Percentiles rank a stretch among this genome's conserved stretches.
Conservation (phyloP, 2,797 vertebrate species). For the Tenualosa ilisha region DNA sequence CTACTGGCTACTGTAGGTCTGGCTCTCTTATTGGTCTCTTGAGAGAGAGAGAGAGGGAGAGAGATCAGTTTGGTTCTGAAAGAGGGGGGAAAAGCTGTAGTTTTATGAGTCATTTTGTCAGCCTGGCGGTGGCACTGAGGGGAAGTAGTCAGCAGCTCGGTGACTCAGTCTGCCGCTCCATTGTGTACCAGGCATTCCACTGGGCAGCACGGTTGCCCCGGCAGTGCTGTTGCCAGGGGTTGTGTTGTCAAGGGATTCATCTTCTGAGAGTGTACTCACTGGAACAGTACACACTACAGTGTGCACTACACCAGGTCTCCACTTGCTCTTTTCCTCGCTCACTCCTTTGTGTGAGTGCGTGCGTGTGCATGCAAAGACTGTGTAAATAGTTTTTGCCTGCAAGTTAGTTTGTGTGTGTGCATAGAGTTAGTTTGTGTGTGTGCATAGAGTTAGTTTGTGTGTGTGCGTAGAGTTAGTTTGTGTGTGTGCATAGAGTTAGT, state of each 20-base stretch:
- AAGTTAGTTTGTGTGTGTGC: no score
- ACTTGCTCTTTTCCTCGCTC: slow-evolving; percentile 38
- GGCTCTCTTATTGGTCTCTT: not conserved
- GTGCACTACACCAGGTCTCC: not conserved
- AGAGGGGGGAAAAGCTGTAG: not conserved
- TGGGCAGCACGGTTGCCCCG: not conserved
- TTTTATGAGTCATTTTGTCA: not conserved
- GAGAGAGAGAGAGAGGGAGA: not conserved
- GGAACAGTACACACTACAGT: slow-evolving; percentile 4
- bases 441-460: no score
- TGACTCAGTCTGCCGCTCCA: not conserved
- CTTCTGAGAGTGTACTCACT: not conserved
- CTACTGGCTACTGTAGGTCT: no score
- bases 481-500: no score
- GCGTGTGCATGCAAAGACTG: no score
- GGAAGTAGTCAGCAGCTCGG: not conserved
- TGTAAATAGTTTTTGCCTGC: no score
- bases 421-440: no score
- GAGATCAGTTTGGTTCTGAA: not conserved
- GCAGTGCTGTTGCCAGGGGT: not conserved
- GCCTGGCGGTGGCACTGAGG: not conserved
- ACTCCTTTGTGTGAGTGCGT: slow-evolving; percentile 26
- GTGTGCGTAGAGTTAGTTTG: no score
- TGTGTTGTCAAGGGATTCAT: not conserved
- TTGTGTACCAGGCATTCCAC: not conserved